phyloP scores from a whole-genome alignment of 2,113 vertebrate genomes.

The Scomber colias region DNA sequence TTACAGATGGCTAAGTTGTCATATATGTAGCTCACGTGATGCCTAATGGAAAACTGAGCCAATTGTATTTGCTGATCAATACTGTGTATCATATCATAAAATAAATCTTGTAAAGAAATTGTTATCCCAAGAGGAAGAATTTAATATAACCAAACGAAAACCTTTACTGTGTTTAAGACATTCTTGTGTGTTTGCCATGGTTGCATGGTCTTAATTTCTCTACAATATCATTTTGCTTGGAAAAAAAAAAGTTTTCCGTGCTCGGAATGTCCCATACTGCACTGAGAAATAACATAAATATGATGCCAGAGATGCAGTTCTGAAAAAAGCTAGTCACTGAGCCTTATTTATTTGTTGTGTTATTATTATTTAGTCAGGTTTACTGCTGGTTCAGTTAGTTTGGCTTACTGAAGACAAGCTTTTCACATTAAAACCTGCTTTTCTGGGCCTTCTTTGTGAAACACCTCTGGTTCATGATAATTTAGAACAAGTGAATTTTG shows the following conservation, averaged over 20 bases:
- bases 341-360: background rate
- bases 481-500: constrained; percentile 22
- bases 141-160: no score
- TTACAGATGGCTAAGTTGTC: no score
- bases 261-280: background rate
- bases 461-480: constrained; percentile 20
- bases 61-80: background rate
- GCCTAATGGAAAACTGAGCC: no score
- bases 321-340: background rate
- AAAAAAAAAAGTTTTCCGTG: no score
- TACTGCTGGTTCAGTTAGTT: background rate
- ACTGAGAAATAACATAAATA: background rate
- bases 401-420: background rate
- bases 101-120: no score
- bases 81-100: background rate
- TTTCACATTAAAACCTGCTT: background rate
- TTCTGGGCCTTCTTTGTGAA: constrained; percentile 3
- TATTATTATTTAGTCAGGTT: background rate
- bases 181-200: no score
- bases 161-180: no score
- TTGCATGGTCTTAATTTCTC: no score
- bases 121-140: no score
- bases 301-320: background rate
- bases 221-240: no score
- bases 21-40: no score